phyloP scores from a whole-genome alignment of 2,113 vertebrate genomes.

The Egretta garzetta region DNA sequence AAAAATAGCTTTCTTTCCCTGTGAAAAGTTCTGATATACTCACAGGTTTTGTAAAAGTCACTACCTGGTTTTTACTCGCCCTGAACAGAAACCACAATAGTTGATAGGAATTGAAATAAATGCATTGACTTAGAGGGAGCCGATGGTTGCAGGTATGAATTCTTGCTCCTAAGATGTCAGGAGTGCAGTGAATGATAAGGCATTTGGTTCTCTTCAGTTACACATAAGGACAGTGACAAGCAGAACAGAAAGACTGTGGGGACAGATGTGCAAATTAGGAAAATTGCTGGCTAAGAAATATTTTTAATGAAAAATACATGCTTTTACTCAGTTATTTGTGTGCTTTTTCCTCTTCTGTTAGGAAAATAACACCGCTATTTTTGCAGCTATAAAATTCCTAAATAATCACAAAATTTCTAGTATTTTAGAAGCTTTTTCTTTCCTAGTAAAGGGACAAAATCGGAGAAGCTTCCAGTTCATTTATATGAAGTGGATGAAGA shows the following conservation, averaged over 20 bases:
- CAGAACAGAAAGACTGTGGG: background rate
- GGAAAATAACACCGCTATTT: background rate
- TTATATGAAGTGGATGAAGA: constrained; percentile 98
- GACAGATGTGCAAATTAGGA: background rate
- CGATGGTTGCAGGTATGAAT: background rate
- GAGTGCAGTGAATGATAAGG: background rate
- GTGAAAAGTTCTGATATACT: background rate
- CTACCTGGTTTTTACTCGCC: background rate
- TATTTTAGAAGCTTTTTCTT: constrained; percentile 20
- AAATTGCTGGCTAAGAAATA: background rate
- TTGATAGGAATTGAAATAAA: background rate
- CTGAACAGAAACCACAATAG: background rate
- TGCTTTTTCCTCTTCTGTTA: background rate
- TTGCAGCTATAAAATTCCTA: background rate
- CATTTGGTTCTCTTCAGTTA: background rate
- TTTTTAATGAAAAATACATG: background rate
- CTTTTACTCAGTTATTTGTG: background rate
- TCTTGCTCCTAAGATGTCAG: background rate
- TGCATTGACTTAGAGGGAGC: background rate
- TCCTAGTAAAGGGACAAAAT: constrained; percentile 87
- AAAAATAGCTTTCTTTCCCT: background rate
- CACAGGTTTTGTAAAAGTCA: background rate
- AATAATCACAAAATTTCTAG: background rate
- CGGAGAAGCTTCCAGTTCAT: constrained; percentile 93
- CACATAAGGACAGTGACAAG: background rate